Base-by-base conservation (phyloP, 2,113 vertebrate species). In the Oryzias melastigma region DNA sequence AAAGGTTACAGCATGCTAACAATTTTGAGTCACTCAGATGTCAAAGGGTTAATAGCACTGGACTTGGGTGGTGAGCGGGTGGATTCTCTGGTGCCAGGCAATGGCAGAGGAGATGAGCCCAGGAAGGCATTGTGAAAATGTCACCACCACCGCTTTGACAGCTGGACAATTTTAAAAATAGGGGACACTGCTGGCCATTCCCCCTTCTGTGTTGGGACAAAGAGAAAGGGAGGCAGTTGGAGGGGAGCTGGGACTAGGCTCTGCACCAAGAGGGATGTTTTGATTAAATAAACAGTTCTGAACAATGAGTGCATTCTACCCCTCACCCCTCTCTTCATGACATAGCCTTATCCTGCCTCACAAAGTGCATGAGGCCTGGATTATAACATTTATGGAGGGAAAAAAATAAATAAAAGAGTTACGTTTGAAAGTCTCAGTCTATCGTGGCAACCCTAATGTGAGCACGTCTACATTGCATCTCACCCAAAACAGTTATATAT, bases 371-470 rank as follows among this genome's bases (percentile, higher is more conserved):
- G 56, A 62, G 68, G 77, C 47, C 70, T 73, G 77, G 63, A 77
- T 75, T 35, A 35, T 78, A 27, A 48, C 49, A 40, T 35, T 35
- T 35, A 10, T 35, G 35, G 35, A 12, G 35, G 12, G 12, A 35
- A 35, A 35, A 35, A 35, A 12, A 35, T 2, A 20, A 7, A n/a
- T 17, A 42, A 35, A 56, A 58, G 51, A 45, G n/a, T 44, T 13
- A 35, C 6, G n/a, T 47, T 47, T 18, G 44, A 70, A 83, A 65
- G 71, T 71, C 24, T 53, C 64, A 59, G 80, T 90, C 90, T 95
- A 96, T 96, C 91, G 90, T 98, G 95, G 96, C 95, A 98, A 97
- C 95, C 95, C 96, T 95, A 95, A 92, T 92, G 93, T 95, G 92
- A 92, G 93, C 96, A 97, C 93, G 92, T 93, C 93, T 93, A 94